phyloP scores from a whole-genome alignment of 2,888 invertebrate species.

The Cenopis cana region DNA sequence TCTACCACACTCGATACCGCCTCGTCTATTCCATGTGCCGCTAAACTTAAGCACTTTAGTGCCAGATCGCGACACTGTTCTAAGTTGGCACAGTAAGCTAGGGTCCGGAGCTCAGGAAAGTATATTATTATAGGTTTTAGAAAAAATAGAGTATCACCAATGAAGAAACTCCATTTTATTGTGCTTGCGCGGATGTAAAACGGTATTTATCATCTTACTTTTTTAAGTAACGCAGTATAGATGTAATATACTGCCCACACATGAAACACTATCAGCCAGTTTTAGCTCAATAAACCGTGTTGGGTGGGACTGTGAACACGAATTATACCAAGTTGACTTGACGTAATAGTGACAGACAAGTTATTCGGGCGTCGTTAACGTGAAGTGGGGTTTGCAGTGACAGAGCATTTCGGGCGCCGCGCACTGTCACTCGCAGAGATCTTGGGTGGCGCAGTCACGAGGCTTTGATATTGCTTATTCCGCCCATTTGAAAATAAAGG shows the following conservation, averaged over 20 bases:
- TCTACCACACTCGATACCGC: slow-evolving; percentile 53
- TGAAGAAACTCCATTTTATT: neutral
- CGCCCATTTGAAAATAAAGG: slow-evolving; percentile 17
- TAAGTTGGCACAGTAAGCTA: neutral
- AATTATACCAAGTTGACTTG: slow-evolving; percentile 46
- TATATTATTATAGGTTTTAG: neutral
- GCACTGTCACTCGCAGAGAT: slow-evolving; percentile 52
- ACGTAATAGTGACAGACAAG: slow-evolving; percentile 58
- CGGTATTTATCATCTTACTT: neutral
- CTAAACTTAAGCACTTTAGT: slow-evolving; percentile 5
- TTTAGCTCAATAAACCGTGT: slow-evolving; percentile 61
- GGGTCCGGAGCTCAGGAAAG: neutral
- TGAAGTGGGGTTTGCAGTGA: slow-evolving; percentile 61
- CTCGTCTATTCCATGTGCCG: slow-evolving; percentile 49
- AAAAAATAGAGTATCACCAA: neutral
- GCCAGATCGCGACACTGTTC: slow-evolving; percentile 9
- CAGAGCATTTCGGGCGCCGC: slow-evolving; percentile 56
- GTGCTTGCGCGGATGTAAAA: neutral
- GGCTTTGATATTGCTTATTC: slow-evolving; percentile 27
- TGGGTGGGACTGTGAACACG: slow-evolving; percentile 58
- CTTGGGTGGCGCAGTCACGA: slow-evolving; percentile 52
- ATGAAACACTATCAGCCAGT: slow-evolving; percentile 52
- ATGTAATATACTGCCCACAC: slow-evolving; percentile 53
- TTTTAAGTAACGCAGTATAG: slow-evolving; percentile 13
- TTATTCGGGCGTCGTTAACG: slow-evolving; percentile 53